Percentiles rank a stretch among this genome's conserved stretches.
Conservation (phyloP, 64 coral and sea anemone species). For the Stichodactyla mertensii region DNA sequence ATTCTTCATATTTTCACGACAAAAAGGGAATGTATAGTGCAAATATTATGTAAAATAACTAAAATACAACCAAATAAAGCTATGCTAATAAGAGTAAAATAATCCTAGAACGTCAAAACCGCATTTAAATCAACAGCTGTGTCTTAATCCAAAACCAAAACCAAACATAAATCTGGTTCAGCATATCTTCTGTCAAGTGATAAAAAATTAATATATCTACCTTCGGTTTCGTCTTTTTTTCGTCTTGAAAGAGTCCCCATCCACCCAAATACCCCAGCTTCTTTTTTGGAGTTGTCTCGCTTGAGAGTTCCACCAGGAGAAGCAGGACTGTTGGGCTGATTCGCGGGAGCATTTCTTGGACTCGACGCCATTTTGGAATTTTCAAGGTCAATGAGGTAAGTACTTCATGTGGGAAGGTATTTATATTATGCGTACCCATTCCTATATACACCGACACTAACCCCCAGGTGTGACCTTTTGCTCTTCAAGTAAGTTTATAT, state of each 20-base stretch:
- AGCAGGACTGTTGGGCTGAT: conserved; percentile 3
- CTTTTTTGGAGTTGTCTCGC: conserved; percentile 65
- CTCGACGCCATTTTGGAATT: conserved; percentile 26
- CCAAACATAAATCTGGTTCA: not conserved
- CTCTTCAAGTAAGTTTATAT: too few species aligned
- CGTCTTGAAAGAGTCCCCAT: conserved; percentile 67
- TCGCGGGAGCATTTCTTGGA: not conserved
- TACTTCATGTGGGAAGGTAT: not conserved
- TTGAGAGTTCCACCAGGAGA: conserved; percentile 55
- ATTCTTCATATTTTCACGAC: not conserved
- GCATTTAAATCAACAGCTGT: not conserved
- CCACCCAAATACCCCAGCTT: conserved; percentile 61
- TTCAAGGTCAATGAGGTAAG: not conserved
- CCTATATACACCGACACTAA: not conserved
- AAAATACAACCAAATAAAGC: not conserved
- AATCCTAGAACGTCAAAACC: not conserved
- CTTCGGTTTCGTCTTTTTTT: conserved; percentile 54
- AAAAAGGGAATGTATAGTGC: not conserved
- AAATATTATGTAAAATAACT: not conserved
- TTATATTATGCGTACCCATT: not conserved
- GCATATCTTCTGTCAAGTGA: not conserved
- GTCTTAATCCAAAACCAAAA: conserved; percentile 1
- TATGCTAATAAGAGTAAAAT: not conserved
- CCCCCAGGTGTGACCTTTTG: too few species aligned
- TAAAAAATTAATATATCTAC: not conserved